Evolutionary conservation across 1,140 invertebrate genomes (phyloP).

Genomic region (Pseudomyrmex dendroicus): DNA sequence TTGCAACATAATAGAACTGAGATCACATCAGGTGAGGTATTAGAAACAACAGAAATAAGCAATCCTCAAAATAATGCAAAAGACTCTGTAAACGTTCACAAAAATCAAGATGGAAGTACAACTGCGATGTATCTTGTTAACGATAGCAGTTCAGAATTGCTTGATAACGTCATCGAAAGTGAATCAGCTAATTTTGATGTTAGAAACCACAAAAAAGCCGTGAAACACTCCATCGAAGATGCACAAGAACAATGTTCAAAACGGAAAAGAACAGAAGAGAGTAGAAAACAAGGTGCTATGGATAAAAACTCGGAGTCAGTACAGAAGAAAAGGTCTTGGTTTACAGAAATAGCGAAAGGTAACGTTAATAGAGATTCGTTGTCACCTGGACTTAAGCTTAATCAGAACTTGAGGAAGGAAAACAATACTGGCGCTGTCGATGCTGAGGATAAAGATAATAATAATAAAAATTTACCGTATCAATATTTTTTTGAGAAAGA

Average conservation of each 20-base stretch:
- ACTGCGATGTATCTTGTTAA: background rate
- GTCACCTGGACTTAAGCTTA: background rate
- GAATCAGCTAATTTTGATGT: background rate
- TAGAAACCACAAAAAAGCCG: background rate
- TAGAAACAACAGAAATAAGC: background rate
- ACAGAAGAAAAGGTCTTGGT: background rate
- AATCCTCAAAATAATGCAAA: background rate
- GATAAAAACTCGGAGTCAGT: background rate
- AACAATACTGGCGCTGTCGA: background rate
- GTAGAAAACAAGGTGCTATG: background rate
- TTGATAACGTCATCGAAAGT: background rate
- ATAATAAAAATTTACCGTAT: constrained; percentile 75
- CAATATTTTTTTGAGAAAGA: constrained; percentile 82
- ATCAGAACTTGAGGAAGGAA: background rate
- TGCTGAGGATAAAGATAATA: constrained; percentile 39
- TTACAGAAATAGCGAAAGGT: background rate
- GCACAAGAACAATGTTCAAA: constrained; percentile 11
- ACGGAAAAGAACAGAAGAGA: background rate
- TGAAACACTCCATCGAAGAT: background rate
- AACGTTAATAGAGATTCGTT: background rate
- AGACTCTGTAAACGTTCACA: background rate
- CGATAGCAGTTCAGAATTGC: constrained; percentile 2
- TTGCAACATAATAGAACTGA: background rate
- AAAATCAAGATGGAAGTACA: background rate
- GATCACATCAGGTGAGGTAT: background rate